Base-by-base conservation (phyloP, 2,797 vertebrate genomes). In the Danio aesculapii region DNA sequence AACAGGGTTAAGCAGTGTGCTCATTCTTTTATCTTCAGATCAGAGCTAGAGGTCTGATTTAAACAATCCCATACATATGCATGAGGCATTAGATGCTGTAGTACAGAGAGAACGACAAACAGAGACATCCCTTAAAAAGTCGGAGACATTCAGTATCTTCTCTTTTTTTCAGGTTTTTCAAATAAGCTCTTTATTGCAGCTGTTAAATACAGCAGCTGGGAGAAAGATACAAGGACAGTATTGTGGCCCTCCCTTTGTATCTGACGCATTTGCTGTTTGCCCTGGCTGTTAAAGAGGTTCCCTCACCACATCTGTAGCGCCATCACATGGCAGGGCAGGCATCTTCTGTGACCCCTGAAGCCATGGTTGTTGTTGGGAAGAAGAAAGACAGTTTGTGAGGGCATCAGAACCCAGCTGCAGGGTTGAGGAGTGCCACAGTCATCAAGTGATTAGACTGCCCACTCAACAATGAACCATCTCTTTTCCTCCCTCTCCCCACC, bases 121-220 rank as follows among this genome's bases (percentile, higher is more conserved):
- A 92, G 90, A 93, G 92, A 91, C 89, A 81, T 93, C 90, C 89
- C 92, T 87, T 86, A 90, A 90, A 84, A 88, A 86, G 83, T 84
- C 85, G 73, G 82, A 87, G 81, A 83, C 83, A 81, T 89, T 90
- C 84, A 84, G 75, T 77, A 49, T 81, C 19, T 49, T 77, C 50
- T 79, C 30, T 30, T 30, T 82, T 82, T 83, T 84, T 81, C 67
- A 79, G 83, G 66, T 57, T 88, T 81, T 82, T 88, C 85, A 86
- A 88, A 87, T 82, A 58, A 88, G 88, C 84, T 88, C 88, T 90
- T 89, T 90, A 91, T 91, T 93, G 93, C 92, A 94, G 93, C 93
- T 95, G 93, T 93, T 94, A 91, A 91, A 86, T 88, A 92, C 91
- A 91, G 92, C 88, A 92, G 91, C 92, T 91, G 81, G 87, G 90